Conservation (phyloP, 2,888 invertebrate genomes). For the Pseudococcus longispinus region DNA sequence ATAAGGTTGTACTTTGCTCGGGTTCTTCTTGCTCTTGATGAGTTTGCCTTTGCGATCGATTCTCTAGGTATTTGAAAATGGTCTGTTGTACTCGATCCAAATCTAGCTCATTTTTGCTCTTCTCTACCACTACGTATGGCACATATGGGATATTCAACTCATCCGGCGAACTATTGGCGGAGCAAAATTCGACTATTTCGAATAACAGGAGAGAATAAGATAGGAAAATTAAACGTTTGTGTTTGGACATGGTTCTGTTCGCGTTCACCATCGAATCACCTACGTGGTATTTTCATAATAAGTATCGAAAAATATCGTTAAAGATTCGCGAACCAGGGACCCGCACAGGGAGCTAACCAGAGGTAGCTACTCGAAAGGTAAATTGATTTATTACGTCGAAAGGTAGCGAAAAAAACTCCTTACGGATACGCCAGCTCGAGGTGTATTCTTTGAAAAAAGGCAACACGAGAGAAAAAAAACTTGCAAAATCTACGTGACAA, state of each 20-base stretch:
- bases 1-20: slow-evolving; percentile 44
- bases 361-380: background rate
- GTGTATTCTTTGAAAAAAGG: background rate
- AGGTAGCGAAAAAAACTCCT: background rate
- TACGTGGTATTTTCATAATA: background rate
- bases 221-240: slow-evolving; percentile 12
- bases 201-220: slow-evolving; percentile 27
- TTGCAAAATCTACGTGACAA: background rate
- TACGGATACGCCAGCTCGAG: background rate
- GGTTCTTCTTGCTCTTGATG: background rate
- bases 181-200: background rate
- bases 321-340: background rate
- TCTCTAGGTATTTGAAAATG: slow-evolving; percentile 41
- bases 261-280: background rate
- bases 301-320: background rate
- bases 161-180: background rate
- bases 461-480: background rate
- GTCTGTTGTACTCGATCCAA: slow-evolving; percentile 43
- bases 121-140: slow-evolving; percentile 52
- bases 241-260: background rate
- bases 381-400: background rate
- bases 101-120: slow-evolving; percentile 45
- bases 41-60: slow-evolving; percentile 32
- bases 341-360: background rate
- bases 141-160: slow-evolving; percentile 49